phyloP scores from a whole-genome alignment of 1,140 invertebrate species.

The Spodoptera litura region DNA sequence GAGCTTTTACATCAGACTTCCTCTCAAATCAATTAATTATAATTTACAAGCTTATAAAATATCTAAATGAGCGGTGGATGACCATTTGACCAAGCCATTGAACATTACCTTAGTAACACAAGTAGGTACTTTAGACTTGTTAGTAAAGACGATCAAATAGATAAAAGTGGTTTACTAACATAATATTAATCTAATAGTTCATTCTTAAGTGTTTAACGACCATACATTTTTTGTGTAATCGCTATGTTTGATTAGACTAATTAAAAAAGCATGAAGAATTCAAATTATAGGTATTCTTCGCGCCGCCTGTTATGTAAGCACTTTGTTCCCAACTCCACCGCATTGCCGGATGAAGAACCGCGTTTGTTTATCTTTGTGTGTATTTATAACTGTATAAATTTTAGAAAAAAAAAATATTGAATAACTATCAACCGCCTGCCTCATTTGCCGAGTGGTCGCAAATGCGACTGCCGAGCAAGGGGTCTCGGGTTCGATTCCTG shows the following conservation, averaged over 20 bases:
- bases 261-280: not conserved
- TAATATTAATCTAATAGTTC: constrained; percentile 20
- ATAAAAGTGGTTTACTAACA: constrained; percentile 18
- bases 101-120: constrained; percentile 19
- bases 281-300: not conserved
- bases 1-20: constrained; percentile 6
- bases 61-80: constrained; percentile 5
- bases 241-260: not conserved
- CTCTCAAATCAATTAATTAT: constrained; percentile 12
- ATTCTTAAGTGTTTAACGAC: constrained; percentile 11
- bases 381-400: too few species aligned
- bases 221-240: not conserved
- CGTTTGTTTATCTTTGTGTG: too few species aligned
- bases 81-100: constrained; percentile 4
- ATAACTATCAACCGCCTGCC: too few species aligned
- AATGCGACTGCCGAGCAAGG: too few species aligned
- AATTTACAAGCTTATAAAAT: constrained; percentile 28
- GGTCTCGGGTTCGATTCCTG: too few species aligned
- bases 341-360: too few species aligned
- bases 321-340: too few species aligned
- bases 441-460: too few species aligned
- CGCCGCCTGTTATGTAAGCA: too few species aligned
- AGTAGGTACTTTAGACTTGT: constrained; percentile 3
- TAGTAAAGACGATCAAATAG: constrained; percentile 31
- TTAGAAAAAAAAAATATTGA: too few species aligned